These are phyloP conservation scores for Rattus rattus DNA, from an alignment of 2,113 vertebrate species.

Conservation along the genomic window DNA sequence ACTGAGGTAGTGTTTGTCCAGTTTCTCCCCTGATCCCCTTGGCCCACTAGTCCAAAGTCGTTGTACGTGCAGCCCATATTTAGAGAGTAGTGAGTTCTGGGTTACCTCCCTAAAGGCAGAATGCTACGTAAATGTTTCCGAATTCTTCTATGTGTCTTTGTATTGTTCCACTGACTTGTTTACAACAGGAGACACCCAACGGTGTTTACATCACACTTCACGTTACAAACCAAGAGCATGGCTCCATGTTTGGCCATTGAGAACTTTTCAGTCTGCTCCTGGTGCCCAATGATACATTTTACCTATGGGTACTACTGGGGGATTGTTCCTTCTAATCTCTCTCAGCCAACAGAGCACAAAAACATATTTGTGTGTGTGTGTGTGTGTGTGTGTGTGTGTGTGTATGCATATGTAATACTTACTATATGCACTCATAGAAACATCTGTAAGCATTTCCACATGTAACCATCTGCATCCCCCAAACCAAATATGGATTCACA, in stretches of 20 bases:
- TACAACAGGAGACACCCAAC: not conserved
- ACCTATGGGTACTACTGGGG: not conserved
- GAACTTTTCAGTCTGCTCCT: not conserved
- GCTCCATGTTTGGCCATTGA: not conserved
- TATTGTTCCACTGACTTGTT: not conserved
- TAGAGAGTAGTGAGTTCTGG: not conserved
- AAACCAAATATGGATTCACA: not conserved
- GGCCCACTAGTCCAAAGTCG: not conserved
- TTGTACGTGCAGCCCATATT: not conserved
- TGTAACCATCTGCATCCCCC: constrained; percentile 16
- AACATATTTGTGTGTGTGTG: not conserved
- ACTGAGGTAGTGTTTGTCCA: not conserved
- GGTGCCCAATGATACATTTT: not conserved
- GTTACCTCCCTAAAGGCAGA: not conserved
- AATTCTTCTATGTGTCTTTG: constrained; percentile 32
- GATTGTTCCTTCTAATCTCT: not conserved
- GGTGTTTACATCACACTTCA: constrained; percentile 3
- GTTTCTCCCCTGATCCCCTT: not conserved
- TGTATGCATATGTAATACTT: not conserved
- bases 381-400: too few species aligned
- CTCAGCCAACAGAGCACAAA: not conserved
- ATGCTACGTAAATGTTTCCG: constrained; percentile 8
- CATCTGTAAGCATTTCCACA: constrained; percentile 23
- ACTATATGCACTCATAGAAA: not conserved
- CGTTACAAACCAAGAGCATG: not conserved